Conservation (phyloP, 2,113 vertebrate genomes). For the Ceyx margarethae region DNA sequence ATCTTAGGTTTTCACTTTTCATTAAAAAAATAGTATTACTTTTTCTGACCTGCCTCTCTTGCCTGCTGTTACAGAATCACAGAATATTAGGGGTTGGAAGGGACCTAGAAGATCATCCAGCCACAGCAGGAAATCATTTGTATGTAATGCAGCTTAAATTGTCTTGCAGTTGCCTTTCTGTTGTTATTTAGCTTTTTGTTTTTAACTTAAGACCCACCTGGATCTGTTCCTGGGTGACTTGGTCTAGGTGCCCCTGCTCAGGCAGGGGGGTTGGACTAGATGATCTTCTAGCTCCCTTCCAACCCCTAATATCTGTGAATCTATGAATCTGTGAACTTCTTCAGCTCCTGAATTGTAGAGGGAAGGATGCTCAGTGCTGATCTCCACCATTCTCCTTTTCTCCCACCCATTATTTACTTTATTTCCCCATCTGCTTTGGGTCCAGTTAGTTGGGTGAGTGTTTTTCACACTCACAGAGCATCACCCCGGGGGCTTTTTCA, state of each 20-base stretch:
- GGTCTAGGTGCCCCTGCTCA: no score
- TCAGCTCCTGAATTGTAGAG: neutral
- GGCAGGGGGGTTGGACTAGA: no score
- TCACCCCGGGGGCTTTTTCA: neutral
- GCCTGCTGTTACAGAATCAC: neutral
- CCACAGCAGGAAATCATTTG: neutral
- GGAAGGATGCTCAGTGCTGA: neutral
- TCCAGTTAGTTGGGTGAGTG: accelerated
- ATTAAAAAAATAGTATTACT: neutral
- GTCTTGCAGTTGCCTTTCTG: neutral
- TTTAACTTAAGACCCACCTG: neutral
- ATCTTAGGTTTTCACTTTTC: neutral
- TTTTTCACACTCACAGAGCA: neutral
- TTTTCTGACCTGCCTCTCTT: neutral
- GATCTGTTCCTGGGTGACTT: no score
- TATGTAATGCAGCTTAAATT: neutral
- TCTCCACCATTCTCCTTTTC: neutral
- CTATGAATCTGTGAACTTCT: neutral
- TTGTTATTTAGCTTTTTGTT: neutral
- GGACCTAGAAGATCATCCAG: no score
- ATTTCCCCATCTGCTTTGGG: neutral
- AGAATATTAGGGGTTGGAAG: no score
- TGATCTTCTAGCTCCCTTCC: no score
- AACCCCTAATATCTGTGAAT: no score
- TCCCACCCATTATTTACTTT: neutral